Evolutionary conservation across 2,888 invertebrate species (phyloP), one percentile per base, ranked within the genome.

Genomic region (Macropis europaea): DNA sequence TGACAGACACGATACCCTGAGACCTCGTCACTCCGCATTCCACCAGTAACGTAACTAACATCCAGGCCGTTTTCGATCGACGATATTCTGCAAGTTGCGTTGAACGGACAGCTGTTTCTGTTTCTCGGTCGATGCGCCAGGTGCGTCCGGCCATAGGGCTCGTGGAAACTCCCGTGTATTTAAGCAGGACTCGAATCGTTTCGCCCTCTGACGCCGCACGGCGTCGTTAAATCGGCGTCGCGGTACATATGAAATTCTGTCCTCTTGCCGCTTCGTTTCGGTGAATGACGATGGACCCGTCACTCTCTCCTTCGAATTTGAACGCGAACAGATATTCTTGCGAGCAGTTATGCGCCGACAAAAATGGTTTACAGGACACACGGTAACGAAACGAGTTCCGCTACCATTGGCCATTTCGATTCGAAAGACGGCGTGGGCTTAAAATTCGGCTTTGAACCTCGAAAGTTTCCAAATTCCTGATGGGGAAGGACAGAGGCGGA

Each of bases 61-160:
- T 71, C 71, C 50, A 60, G 42, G 38, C 52, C 36, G 34, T 60
- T 70, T 59, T 43, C 40, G 56, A 72, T 67, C 61, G 62, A 67
- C 47, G 38, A 69, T 69, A 73, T 53, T 48, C 59, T 45, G 40
- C 22, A 68, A 71, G 53, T 69, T 64, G 48, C 64, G 34, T 60
- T 36, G 26, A 62, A 73, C 54, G 79, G 84, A 86, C 87, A 87
- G 87, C 87, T 87, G 87, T 87, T 87, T 81, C 76, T 82, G 87
- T 87, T 87, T 81, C 76, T 82, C 45, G 56, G 73, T 56, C 62
- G 82, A 82, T 84, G 85, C 83, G 83, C 84, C 84, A 84, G 86
- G 84, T 86, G 84, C 81, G 79, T 77, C n/a, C 73, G 61, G 57
- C 59, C 78, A 80, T 32, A 42, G 50, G 40, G 32, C 22, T 32